Percentiles rank a stretch among this genome's conserved stretches.
These are phyloP conservation scores for Podarcis muralis DNA, from an alignment of 2,113 vertebrate species.

Conservation along the genomic window DNA sequence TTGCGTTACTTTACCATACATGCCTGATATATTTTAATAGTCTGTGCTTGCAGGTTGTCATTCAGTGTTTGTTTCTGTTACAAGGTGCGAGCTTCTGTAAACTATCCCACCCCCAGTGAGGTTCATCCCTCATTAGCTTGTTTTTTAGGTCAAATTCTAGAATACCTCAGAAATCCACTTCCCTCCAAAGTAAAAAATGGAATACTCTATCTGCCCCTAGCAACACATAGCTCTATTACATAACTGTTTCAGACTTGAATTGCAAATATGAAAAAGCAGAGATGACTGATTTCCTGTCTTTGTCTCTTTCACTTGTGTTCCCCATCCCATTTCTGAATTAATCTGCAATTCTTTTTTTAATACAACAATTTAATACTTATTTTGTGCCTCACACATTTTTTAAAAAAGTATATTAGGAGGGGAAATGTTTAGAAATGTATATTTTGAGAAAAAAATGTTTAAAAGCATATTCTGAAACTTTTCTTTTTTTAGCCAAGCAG, in stretches of 20 bases:
- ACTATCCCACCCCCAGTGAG: too few species aligned
- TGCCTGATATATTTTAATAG: background rate
- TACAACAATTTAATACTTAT: background rate
- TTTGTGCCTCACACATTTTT: too few species aligned
- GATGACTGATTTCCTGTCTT: background rate
- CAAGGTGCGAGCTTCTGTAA: background rate
- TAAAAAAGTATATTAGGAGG: background rate
- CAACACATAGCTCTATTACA: background rate
- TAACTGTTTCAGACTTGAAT: background rate
- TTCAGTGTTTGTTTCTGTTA: background rate
- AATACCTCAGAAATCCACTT: background rate
- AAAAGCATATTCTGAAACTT: background rate
- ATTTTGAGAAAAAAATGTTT: background rate
- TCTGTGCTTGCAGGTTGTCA: constrained; percentile 4
- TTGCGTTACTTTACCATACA: background rate
- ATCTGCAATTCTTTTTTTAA: too few species aligned
- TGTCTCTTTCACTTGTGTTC: background rate
- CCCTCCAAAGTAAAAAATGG: background rate
- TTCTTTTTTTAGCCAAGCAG: background rate
- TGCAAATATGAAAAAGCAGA: too few species aligned
- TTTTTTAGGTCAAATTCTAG: background rate
- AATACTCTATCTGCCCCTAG: too few species aligned
- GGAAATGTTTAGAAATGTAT: background rate
- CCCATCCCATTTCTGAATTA: background rate
- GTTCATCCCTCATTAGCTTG: background rate